Evolutionary conservation across 2,888 invertebrate species (phyloP), one percentile per base, ranked within the genome.

Genomic region (Aplocera efformata): DNA sequence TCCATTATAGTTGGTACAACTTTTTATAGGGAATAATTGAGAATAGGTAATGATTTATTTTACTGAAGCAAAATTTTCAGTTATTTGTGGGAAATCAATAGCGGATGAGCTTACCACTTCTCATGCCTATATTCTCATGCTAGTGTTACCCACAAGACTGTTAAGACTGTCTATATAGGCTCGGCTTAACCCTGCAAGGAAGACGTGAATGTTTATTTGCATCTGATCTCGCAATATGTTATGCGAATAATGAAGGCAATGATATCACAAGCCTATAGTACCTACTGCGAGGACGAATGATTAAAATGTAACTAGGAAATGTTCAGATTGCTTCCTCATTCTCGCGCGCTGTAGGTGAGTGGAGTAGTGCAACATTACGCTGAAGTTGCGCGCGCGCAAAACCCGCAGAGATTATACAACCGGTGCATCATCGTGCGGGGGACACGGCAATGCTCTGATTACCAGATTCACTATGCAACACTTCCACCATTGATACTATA

Each of bases 271-370:
- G 46, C 44, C 38, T 48, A 41, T 45, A 17, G 13, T 17, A 17
- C n/a, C 42, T 48, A 47, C 61, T 69, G 72, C 61, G 69, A 71
- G 74, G 64, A 58, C 69, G 60, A 17, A 17, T 17, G 13, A 67
- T 69, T 73, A 72, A 79, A 52, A 75, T 79, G 75, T 79, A 80
- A 80, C 72, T 62, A 79, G 84, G 81, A 84, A 86, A 78, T 63
- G 67, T 67, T 67, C 42, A 47, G 57, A 58, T 53, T 56, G 61
- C 72, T 85, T 85, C 83, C 83, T 82, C 77, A 76, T 83, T 79
- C 76, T 77, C 69, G 70, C 66, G 67, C 63, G 68, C 57, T 72
- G 70, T 74, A 66, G 69, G 67, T 69, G 67, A 74, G 74, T 75
- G 72, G 75, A 72, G 75, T 68, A 78, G 66, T 67, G 72, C 72